phyloP scores from a whole-genome alignment of 2,888 invertebrate genomes.

The Parnassius smintheus region DNA sequence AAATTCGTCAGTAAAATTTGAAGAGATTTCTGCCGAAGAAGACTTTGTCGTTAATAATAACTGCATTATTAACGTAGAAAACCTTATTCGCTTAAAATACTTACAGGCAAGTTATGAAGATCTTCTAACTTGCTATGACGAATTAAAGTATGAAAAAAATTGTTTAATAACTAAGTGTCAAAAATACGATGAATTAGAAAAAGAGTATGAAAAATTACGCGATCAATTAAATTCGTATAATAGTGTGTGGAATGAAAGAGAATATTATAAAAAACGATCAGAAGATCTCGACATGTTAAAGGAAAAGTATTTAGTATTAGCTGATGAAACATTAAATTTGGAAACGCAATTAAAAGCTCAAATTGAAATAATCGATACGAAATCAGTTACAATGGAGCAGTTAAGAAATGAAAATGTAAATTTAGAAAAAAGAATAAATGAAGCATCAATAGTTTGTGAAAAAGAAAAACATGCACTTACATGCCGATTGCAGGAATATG shows the following conservation, averaged over 20 bases:
- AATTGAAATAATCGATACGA: conserved; percentile 62
- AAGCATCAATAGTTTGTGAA: conserved; percentile 55
- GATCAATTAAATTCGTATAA: conserved; percentile 60
- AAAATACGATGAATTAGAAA: conserved; percentile 59
- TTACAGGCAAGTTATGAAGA: conserved; percentile 67
- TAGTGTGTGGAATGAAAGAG: conserved; percentile 68
- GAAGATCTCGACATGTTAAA: conserved; percentile 61
- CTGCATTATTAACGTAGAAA: conserved; percentile 57
- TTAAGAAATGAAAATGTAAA: conserved; percentile 56
- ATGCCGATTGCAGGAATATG: conserved; percentile 76
- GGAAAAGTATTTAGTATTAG: conserved; percentile 61
- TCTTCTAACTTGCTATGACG: conserved; percentile 61
- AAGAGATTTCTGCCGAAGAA: conserved; percentile 38
- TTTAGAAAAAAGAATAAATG: conserved; percentile 60
- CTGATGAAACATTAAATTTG: conserved; percentile 63
- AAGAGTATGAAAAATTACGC: conserved; percentile 54
- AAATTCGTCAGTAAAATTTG: conserved; percentile 35
- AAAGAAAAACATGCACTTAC: conserved; percentile 72
- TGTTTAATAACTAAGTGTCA: conserved; percentile 49
- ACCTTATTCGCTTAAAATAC: conserved; percentile 60
- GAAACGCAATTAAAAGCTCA: conserved; percentile 67
- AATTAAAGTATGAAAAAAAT: conserved; percentile 61
- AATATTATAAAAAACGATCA: conserved; percentile 63
- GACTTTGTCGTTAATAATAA: conserved; percentile 30
- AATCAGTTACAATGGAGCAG: conserved; percentile 55